Evolutionary conservation across 1,140 invertebrate species (phyloP).

Genomic region (Drosophila carrolli): DNA sequence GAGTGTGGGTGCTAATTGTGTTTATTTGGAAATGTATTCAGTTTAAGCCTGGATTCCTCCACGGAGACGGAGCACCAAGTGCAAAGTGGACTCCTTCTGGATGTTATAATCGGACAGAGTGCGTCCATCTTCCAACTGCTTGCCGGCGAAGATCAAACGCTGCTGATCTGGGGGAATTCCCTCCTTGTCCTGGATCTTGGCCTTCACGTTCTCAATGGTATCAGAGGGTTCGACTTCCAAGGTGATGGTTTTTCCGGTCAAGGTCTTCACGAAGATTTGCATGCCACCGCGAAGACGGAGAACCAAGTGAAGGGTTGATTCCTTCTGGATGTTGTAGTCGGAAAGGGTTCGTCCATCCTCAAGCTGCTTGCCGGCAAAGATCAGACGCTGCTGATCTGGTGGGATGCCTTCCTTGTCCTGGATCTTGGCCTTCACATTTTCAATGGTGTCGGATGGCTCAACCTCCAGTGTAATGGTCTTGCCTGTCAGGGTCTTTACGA

Average conservation of each 20-base stretch:
- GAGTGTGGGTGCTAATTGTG: slow-evolving; percentile 23
- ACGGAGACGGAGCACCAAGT: slow-evolving; percentile 94
- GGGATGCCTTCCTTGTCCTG: slow-evolving; percentile 90
- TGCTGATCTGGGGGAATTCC: slow-evolving; percentile 87
- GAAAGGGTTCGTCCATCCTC: slow-evolving; percentile 90
- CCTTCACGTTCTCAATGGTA: slow-evolving; percentile 55
- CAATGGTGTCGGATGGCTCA: slow-evolving; percentile 93
- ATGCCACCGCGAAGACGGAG: slow-evolving; percentile 92
- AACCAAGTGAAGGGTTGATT: slow-evolving; percentile 95
- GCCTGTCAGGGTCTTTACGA: slow-evolving; percentile 92
- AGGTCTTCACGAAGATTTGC: slow-evolving; percentile 93
- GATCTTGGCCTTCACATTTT: slow-evolving; percentile 93
- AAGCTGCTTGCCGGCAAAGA: slow-evolving; percentile 88
- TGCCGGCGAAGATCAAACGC: slow-evolving; percentile 90
- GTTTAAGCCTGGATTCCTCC: slow-evolving; percentile 87
- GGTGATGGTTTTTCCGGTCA: slow-evolving; percentile 86
- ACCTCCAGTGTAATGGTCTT: slow-evolving; percentile 94
- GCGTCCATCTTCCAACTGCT: slow-evolving; percentile 92
- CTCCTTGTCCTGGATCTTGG: slow-evolving; percentile 53
- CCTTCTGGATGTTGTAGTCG: slow-evolving; percentile 94
- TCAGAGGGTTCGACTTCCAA: slow-evolving; percentile 44
- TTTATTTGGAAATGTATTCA: slow-evolving; percentile 47
- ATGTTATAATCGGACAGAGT: slow-evolving; percentile 95
- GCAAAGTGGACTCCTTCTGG: slow-evolving; percentile 96
- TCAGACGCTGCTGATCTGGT: slow-evolving; percentile 89